These are phyloP conservation scores for Gambusia affinis DNA, from an alignment of 2,113 vertebrate genomes.

Conservation along the genomic window DNA sequence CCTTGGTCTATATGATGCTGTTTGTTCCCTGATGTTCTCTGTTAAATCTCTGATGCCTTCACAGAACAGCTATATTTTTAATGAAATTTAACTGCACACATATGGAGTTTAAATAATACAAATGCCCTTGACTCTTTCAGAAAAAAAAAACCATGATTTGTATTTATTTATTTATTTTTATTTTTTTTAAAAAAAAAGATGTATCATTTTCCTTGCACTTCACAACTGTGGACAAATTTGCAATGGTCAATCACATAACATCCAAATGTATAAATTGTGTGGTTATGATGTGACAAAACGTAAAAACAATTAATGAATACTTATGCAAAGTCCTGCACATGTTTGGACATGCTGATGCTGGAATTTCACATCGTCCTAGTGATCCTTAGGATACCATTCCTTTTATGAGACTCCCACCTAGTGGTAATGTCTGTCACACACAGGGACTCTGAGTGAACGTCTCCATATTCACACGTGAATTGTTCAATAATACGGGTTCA, in stretches of 20 bases:
- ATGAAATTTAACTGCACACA: not conserved
- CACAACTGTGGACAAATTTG: too few species aligned
- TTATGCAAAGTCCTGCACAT: too few species aligned
- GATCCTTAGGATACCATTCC: constrained; percentile 2
- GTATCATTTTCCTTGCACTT: not conserved
- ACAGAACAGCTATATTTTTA: not conserved
- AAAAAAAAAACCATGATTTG: not conserved
- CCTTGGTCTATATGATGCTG: too few species aligned
- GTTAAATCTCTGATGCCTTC: too few species aligned
- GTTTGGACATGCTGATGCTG: not conserved
- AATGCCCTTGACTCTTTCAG: not conserved
- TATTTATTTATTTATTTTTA: too few species aligned
- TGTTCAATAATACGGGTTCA: not conserved
- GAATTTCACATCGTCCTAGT: not conserved
- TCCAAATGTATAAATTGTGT: not conserved
- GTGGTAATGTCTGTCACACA: constrained; percentile 42
- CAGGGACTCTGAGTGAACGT: not conserved
- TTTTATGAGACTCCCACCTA: constrained; percentile 64
- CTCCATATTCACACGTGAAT: too few species aligned
- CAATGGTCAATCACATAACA: not conserved
- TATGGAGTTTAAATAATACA: not conserved
- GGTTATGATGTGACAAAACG: not conserved
- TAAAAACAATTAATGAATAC: not conserved
- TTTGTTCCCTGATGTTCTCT: too few species aligned
- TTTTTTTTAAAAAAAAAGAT: too few species aligned